phyloP scores from a whole-genome alignment of 92 coral and sea anemone species.

The Anthopleura xanthogrammica region DNA sequence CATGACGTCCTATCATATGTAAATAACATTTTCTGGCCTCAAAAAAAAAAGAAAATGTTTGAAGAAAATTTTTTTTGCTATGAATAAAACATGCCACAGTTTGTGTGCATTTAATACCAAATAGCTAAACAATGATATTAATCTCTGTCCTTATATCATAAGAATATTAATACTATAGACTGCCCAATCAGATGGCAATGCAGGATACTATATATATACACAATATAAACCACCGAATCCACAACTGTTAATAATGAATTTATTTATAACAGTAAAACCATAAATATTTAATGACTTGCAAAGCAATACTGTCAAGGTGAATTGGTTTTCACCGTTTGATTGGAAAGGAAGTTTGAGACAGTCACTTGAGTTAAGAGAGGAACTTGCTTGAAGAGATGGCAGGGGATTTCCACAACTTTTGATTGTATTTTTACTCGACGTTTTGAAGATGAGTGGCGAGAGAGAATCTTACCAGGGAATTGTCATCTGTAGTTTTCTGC shows the following conservation, averaged over 20 bases:
- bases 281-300: constrained; percentile 16
- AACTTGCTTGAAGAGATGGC: background rate
- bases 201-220: background rate
- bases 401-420: background rate
- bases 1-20: background rate
- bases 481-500: constrained; percentile 27
- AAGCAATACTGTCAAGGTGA: constrained; percentile 6
- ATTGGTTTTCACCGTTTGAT: background rate
- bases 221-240: background rate
- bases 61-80: background rate
- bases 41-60: too few relatives aligned
- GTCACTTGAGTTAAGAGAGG: background rate
- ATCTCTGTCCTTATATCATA: background rate
- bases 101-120: background rate
- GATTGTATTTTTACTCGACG: background rate
- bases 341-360: background rate
- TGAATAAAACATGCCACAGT: background rate
- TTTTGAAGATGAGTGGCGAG: background rate
- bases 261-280: constrained; percentile 5
- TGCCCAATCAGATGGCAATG: background rate
- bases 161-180: too few relatives aligned
- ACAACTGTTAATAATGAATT: background rate
- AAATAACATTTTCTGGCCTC: background rate
- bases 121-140: background rate
- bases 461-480: constrained; percentile 3